Percentiles rank a stretch among this genome's conserved stretches.
Evolutionary conservation across 2,113 vertebrate species (phyloP).

Genomic region (Myocastor coypus): DNA sequence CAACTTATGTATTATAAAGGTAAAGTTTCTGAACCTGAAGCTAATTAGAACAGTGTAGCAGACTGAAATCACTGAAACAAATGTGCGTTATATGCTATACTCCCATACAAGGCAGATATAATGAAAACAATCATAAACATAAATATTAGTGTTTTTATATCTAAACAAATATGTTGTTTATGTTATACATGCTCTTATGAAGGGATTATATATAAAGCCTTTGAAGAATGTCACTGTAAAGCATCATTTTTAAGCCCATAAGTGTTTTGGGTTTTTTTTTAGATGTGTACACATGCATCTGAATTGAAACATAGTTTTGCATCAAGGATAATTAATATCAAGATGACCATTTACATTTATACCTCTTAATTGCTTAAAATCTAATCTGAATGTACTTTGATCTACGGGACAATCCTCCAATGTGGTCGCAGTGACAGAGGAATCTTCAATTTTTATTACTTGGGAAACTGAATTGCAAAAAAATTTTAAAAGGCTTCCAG

Average conservation of each 20-base stretch:
- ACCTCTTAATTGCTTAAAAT: not conserved
- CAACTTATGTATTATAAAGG: constrained; percentile 69
- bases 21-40: constrained; percentile 71
- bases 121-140: too few relatives aligned
- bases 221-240: not conserved
- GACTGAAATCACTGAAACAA: constrained; percentile 29
- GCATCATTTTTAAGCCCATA: not conserved
- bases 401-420: not conserved
- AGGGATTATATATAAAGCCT: not conserved
- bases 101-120: not conserved
- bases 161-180: not conserved
- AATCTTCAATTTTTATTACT: not conserved
- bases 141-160: not conserved
- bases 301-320: not conserved
- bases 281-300: not conserved
- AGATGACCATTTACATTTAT: not conserved
- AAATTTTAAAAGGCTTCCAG: not conserved
- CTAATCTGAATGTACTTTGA: not conserved
- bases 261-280: not conserved
- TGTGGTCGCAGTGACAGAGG: not conserved
- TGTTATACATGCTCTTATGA: not conserved
- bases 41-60: constrained; percentile 65
- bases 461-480: not conserved
- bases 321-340: not conserved
- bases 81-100: constrained; percentile 43